A percentile compares a stretch with the other conserved stretches of the same genome.
Conservation (phyloP, 2,888 invertebrate species). For the Flexamia atlantica region DNA sequence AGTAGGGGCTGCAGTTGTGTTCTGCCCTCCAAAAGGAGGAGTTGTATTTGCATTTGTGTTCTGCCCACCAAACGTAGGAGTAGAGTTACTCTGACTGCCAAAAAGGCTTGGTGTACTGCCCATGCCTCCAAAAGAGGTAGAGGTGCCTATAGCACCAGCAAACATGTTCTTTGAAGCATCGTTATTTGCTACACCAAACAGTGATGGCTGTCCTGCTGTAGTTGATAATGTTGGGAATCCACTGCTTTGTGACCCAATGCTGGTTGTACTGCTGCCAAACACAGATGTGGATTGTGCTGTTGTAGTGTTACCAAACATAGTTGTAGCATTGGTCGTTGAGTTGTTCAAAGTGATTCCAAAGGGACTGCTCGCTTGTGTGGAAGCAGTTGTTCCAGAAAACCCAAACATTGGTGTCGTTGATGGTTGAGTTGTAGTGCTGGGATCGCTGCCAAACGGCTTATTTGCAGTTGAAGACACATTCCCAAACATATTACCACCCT, state of each 20-base stretch:
- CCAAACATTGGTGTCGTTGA: conserved; percentile 31
- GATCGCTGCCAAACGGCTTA: not conserved
- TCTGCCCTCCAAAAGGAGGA: conserved; percentile 35
- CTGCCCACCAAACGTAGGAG: conserved; percentile 32
- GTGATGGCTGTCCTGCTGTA: not conserved
- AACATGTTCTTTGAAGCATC: conserved; percentile 26
- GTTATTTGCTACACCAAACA: not conserved
- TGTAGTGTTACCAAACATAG: conserved; percentile 18
- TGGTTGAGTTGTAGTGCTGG: not conserved
- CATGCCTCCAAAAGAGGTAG: conserved; percentile 18
- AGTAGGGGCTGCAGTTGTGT: conserved; percentile 2
- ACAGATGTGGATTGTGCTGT: conserved; percentile 24
- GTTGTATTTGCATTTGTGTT: not conserved
- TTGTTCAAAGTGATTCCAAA: conserved; percentile 34
- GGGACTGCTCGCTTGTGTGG: conserved; percentile 33
- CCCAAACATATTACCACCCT: conserved; percentile 32
- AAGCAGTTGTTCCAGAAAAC: conserved; percentile 21
- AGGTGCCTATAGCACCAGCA: not conserved
- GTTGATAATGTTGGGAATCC: conserved; percentile 12
- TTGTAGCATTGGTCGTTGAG: not conserved
- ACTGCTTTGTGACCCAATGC: not conserved
- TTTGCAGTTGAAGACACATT: not conserved
- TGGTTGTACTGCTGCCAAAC: conserved; percentile 1
- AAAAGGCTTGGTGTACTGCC: conserved; percentile 15
- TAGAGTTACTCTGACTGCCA: conserved; percentile 22